Conservation (phyloP, 2,797 vertebrate genomes). For the Pseudopleuronectes americanus region DNA sequence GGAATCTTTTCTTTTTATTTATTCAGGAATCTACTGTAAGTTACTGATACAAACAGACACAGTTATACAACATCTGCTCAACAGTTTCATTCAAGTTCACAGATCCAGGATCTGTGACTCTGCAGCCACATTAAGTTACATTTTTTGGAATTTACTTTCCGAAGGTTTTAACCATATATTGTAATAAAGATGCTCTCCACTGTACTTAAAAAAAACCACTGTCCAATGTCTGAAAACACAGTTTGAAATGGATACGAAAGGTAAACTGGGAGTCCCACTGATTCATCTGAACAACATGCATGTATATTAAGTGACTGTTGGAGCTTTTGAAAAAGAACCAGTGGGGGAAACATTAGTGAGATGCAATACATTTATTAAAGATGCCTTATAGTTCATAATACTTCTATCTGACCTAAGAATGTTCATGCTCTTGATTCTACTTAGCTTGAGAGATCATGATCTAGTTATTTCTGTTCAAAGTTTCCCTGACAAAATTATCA, state of each 20-base stretch:
- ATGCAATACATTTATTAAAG: not conserved
- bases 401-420: not conserved
- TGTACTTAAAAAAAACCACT: too few species aligned
- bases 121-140: not conserved
- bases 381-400: not conserved
- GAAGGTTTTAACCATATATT: not conserved
- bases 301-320: not conserved
- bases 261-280: not conserved
- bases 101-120: not conserved
- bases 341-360: not conserved
- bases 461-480: not conserved
- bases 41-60: too few species aligned
- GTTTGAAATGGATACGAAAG: not conserved
- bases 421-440: not conserved
- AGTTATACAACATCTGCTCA: not conserved
- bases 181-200: not conserved
- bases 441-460: not conserved
- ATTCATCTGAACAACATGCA: not conserved
- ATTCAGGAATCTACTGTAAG: too few species aligned
- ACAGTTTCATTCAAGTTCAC: conserved; percentile 5
- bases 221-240: not conserved
- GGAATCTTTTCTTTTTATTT: too few species aligned
- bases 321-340: not conserved
- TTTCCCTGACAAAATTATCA: not conserved
- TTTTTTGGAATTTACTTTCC: not conserved